Percentiles rank a stretch among this genome's conserved stretches.
These are phyloP conservation scores for Dufourea novaeangliae DNA, from an alignment of 1,140 invertebrate genomes.

Conservation along the genomic window DNA sequence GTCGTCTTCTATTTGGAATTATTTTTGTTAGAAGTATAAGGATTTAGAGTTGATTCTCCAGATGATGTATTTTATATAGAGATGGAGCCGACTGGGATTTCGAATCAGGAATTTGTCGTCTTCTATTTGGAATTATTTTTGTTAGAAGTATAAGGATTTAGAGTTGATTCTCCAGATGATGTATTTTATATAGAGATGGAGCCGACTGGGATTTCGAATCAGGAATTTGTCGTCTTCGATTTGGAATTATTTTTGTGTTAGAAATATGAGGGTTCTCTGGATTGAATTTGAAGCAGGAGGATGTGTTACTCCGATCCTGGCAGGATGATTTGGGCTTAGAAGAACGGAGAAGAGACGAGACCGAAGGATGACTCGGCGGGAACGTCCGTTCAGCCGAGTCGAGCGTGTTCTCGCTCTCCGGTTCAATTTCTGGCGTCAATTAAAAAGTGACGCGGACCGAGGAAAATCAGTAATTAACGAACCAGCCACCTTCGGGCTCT, in stretches of 20 bases:
- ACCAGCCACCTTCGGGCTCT: constrained; percentile 56
- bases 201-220: too few relatives aligned
- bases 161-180: too few relatives aligned
- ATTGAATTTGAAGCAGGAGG: not conserved
- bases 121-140: too few relatives aligned
- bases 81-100: too few relatives aligned
- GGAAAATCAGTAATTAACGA: constrained; percentile 81
- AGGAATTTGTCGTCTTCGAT: not conserved
- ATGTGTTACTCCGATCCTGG: constrained; percentile 51
- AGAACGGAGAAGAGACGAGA: constrained; percentile 23
- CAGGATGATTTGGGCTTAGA: constrained; percentile 65
- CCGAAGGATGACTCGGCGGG: constrained; percentile 76
- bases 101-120: too few relatives aligned
- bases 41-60: too few relatives aligned
- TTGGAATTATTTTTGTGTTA: too few relatives aligned
- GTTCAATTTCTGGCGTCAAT: constrained; percentile 81
- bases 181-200: too few relatives aligned
- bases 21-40: too few relatives aligned
- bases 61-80: too few relatives aligned
- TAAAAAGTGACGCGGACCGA: constrained; percentile 81
- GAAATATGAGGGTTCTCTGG: not conserved
- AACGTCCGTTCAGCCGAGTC: constrained; percentile 61
- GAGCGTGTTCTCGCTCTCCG: constrained; percentile 56
- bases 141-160: too few relatives aligned
- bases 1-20: too few relatives aligned